Evolutionary conservation across 2,888 invertebrate species (phyloP).

Genomic region (Stenodera caucasica): DNA sequence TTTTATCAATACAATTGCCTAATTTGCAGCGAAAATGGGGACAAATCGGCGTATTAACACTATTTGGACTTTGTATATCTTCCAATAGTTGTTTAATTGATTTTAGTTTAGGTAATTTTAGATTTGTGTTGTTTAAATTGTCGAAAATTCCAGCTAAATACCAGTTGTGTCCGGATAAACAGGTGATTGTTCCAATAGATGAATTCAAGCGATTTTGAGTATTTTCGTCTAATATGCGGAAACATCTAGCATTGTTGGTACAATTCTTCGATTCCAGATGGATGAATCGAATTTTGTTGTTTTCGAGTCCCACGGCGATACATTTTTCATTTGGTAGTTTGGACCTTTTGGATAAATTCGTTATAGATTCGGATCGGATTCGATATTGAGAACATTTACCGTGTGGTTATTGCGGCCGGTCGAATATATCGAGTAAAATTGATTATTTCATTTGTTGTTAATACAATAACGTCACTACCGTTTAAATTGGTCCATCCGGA

Average conservation of each 20-base stretch:
- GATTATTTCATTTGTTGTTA: constrained; percentile 65
- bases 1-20: constrained; percentile 66
- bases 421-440: constrained; percentile 66
- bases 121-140: constrained; percentile 52
- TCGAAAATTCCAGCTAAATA: constrained; percentile 71
- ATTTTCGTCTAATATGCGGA: constrained; percentile 41
- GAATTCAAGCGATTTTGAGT: constrained; percentile 32
- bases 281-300: constrained; percentile 58
- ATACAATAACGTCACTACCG: constrained; percentile 63
- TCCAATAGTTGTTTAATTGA: background rate
- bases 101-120: constrained; percentile 45
- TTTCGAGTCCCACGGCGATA: constrained; percentile 60
- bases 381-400: constrained; percentile 36
- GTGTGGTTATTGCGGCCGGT: constrained; percentile 62
- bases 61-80: background rate
- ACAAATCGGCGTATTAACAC: constrained; percentile 53
- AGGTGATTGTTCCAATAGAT: constrained; percentile 72
- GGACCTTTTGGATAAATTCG: constrained; percentile 41
- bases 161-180: constrained; percentile 68
- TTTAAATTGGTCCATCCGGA: constrained; percentile 62
- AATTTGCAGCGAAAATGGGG: constrained; percentile 67
- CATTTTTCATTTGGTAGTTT: constrained; percentile 58
- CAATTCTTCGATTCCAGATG: constrained; percentile 60
- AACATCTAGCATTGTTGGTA: constrained; percentile 61
- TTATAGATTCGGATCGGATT: constrained; percentile 5